These are phyloP conservation scores for Athrips mouffetella DNA, from an alignment of 2,888 invertebrate species.

Conservation along the genomic window DNA sequence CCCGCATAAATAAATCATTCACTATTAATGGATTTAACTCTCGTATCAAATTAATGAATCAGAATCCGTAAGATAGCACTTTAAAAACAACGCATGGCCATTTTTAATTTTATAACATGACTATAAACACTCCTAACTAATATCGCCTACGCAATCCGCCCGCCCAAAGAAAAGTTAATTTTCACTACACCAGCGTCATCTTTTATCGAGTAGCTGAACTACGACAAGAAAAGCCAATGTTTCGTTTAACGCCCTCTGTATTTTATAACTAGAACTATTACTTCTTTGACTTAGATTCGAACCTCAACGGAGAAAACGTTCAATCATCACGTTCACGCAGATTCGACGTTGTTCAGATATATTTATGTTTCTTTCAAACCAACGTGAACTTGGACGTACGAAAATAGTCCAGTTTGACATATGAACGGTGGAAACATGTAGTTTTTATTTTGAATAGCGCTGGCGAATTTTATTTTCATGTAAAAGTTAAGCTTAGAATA, in stretches of 20 bases:
- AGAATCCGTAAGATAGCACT: background rate
- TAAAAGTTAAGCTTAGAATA: conserved; percentile 50
- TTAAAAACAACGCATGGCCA: background rate
- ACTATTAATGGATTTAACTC: background rate
- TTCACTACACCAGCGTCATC: conserved; percentile 38
- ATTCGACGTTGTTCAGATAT: conserved; percentile 33
- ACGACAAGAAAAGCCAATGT: background rate
- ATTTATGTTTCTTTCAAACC: conserved; percentile 56
- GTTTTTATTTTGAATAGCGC: conserved; percentile 68
- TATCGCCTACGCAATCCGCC: background rate
- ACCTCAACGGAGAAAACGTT: conserved; percentile 31
- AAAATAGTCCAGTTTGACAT: conserved; percentile 77
- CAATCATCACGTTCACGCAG: conserved; percentile 21
- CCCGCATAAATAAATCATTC: background rate
- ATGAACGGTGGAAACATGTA: conserved; percentile 72
- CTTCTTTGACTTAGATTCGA: conserved; percentile 25
- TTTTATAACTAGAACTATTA: background rate
- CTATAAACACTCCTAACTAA: background rate
- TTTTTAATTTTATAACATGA: conserved; percentile 1
- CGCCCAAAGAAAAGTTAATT: background rate
- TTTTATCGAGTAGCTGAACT: conserved; percentile 27
- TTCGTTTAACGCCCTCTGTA: conserved; percentile 41
- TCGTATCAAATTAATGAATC: background rate
- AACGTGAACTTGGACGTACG: conserved; percentile 70
- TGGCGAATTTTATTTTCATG: conserved; percentile 53